phyloP scores from a whole-genome alignment of 2,888 invertebrate genomes.

The Parapristionchus giblindavisi region DNA sequence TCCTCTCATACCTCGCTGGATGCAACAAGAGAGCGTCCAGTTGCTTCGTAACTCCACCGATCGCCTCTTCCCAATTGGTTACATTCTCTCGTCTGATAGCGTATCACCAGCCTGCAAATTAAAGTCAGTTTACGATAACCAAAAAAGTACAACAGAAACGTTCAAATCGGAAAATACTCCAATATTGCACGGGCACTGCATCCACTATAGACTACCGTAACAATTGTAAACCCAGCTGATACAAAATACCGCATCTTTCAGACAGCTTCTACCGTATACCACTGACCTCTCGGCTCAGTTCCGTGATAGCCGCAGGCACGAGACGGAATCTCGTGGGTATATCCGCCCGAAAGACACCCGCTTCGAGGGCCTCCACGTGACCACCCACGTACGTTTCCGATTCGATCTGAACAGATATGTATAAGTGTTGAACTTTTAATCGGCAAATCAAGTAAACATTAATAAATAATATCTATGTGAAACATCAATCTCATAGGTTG shows the following conservation, averaged over 20 bases:
- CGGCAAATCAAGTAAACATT: too few species aligned
- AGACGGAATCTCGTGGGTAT: constrained; percentile 76
- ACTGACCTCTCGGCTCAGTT: constrained; percentile 46
- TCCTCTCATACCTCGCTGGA: constrained; percentile 41
- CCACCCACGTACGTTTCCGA: constrained; percentile 98
- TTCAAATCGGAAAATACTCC: too few species aligned
- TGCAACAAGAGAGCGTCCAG: constrained; percentile 48
- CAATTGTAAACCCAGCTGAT: not conserved
- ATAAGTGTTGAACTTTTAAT: too few species aligned
- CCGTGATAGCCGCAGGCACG: constrained; percentile 43
- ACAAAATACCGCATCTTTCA: not conserved
- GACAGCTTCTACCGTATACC: not conserved
- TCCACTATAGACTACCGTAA: too few species aligned
- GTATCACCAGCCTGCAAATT: constrained; percentile 44
- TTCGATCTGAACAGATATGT: constrained; percentile 79
- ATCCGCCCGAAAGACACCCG: constrained; percentile 95
- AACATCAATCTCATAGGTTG: too few species aligned
- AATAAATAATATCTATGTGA: too few species aligned
- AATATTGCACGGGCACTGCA: too few species aligned
- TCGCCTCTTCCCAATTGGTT: constrained; percentile 82
- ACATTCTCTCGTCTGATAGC: constrained; percentile 89
- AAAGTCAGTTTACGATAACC: too few species aligned
- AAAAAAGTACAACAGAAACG: too few species aligned
- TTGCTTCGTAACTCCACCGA: constrained; percentile 40
- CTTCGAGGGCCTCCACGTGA: constrained; percentile 97